Conservation (phyloP, 2,797 vertebrate species). For the Chaenodraco wilsoni region DNA sequence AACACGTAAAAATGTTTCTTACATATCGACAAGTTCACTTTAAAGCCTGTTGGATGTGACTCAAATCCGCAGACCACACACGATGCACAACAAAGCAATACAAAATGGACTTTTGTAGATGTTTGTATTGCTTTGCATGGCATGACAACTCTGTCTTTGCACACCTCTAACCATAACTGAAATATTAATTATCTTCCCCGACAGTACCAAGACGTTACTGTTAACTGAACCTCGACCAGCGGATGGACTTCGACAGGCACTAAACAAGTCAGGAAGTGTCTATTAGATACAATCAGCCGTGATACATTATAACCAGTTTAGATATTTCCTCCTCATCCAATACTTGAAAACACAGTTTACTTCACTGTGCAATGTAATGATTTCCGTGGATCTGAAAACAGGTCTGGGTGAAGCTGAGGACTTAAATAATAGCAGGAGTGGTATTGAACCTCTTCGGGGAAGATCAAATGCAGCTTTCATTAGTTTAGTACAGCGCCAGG, state of each 20-base stretch:
- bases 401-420: constrained; percentile 83
- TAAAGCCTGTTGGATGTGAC: constrained; percentile 18
- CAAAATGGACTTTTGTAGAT: neutral
- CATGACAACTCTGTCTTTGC: constrained; percentile 15
- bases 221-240: constrained; percentile 46
- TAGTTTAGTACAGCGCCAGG: constrained; percentile 86
- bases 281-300: constrained; percentile 72
- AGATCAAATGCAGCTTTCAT: constrained; percentile 89
- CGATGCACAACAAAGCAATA: constrained; percentile 36
- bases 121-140: neutral
- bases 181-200: constrained; percentile 12
- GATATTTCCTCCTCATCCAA: constrained; percentile 77
- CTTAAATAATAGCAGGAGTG: constrained; percentile 86
- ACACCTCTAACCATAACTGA: constrained; percentile 17
- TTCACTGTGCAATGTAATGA: constrained; percentile 82
- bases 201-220: constrained; percentile 17
- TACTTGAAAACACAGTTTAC: constrained; percentile 85
- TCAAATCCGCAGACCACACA: constrained; percentile 50
- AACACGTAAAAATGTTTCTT: neutral
- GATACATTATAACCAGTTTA: constrained; percentile 79
- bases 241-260: constrained; percentile 43
- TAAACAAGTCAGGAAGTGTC: constrained; percentile 69
- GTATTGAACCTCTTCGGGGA: constrained; percentile 84
- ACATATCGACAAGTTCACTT: constrained; percentile 24
- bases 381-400: constrained; percentile 83